Evolutionary conservation across 2,113 vertebrate genomes (phyloP), one percentile per base, ranked within the genome.

Genomic region (Vidua macroura): DNA sequence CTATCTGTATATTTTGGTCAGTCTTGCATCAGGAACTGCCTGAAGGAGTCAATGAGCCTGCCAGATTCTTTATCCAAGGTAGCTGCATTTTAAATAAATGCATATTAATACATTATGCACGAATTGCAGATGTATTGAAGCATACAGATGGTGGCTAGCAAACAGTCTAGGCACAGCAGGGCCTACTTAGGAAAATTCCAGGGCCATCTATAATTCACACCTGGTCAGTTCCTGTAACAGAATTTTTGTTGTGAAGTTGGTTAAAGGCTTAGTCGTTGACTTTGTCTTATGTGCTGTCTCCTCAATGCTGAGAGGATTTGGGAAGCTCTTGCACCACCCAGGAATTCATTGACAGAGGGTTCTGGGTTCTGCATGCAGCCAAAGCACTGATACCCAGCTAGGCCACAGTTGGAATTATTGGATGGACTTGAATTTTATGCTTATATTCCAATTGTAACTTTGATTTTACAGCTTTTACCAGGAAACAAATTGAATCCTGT

Each of bases 351-450:
- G 35, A 15, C 31, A 63, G 19, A 51, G 21, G 10, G 2, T 69
- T 22, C 1, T 87, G n/a, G 6, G 19, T n/a, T n/a, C 37, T 41
- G 11, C 4, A 5, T 59, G 49, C 21, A 83, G 48, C 14, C 30
- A 39, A 14, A 43, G 24, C 10, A 31, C 35, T 16, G 23, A 82
- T 33, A 52, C 2, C 16, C 37, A 69, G 10, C 21, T 30, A 48
- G 2, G 2, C 11, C 23, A 56, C 1, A 0, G 41, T 0, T 39
- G 21, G 30, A 60, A 31, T 39, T 72, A 43, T 4, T 73, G 33
- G 3, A 33, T 43, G 60, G 44, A 52, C 14, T 33, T 78, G 18
- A 60, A 66, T 84, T 77, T 84, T 41, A 48, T 39, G 13, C 25
- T 67, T 75, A 14, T 10, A 60, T 60, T 11, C 9, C 30, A 84